Conservation (phyloP, 2,888 invertebrate species). For the Argynnis bischoffii region DNA sequence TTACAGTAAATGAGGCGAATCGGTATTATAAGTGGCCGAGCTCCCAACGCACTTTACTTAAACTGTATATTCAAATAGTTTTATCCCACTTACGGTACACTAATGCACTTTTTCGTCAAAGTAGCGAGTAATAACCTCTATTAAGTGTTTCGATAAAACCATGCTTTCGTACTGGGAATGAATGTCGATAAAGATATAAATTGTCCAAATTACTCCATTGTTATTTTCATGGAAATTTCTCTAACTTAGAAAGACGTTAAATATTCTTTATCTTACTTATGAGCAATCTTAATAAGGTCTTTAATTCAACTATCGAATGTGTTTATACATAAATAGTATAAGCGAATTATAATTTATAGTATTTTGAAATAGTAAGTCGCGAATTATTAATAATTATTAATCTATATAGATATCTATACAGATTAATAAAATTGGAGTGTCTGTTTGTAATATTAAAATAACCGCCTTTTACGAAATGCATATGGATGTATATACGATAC, state of each 20-base stretch:
- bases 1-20: constrained; percentile 72
- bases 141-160: constrained; percentile 68
- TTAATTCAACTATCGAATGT: no score
- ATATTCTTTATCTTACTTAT: no score
- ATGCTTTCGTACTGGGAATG: constrained; percentile 55
- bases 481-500: no score
- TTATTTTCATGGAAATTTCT: constrained; percentile 30
- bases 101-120: constrained; percentile 78
- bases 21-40: constrained; percentile 70
- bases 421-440: no score
- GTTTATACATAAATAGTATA: no score
- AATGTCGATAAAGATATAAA: constrained; percentile 45
- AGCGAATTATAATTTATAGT: no score
- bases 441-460: no score
- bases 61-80: constrained; percentile 78
- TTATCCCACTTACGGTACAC: constrained; percentile 73
- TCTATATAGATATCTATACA: no score
- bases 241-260: background rate
- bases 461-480: no score
- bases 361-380: no score
- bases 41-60: constrained; percentile 72
- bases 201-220: constrained; percentile 43
- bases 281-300: no score
- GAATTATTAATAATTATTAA: no score
- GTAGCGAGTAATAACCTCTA: constrained; percentile 74